Conservation (phyloP, 2,113 vertebrate species). For the Pollimyrus isidori region DNA sequence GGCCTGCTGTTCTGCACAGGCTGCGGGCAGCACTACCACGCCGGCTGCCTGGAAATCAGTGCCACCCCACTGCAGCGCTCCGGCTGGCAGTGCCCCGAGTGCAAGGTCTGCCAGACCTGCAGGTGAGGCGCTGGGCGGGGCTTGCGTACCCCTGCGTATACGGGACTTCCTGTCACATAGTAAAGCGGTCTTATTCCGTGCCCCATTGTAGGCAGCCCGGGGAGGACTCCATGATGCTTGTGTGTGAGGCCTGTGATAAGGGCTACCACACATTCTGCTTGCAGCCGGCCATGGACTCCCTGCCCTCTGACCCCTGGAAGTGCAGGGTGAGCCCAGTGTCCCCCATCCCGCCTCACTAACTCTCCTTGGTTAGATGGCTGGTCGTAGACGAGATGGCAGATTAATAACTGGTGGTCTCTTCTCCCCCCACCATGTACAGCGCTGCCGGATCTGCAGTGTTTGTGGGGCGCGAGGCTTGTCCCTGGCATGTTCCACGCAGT, state of each 20-base stretch:
- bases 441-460: slow-evolving; percentile 77
- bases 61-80: slow-evolving; percentile 79
- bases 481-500: slow-evolving; percentile 62
- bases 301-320: slow-evolving; percentile 83
- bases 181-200: neutral
- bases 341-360: neutral
- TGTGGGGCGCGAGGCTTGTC: slow-evolving; percentile 67
- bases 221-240: slow-evolving; percentile 81
- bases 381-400: neutral
- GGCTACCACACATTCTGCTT: slow-evolving; percentile 94
- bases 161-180: neutral
- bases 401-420: neutral
- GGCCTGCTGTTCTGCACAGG: slow-evolving; percentile 84
- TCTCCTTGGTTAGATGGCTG: neutral
- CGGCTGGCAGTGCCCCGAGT: slow-evolving; percentile 94
- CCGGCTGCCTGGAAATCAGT: slow-evolving; percentile 78
- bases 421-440: slow-evolving; percentile 49
- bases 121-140: slow-evolving; percentile 56
- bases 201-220: slow-evolving; percentile 72
- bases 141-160: neutral
- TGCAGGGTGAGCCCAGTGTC: slow-evolving; percentile 70
- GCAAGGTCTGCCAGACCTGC: slow-evolving; percentile 98
- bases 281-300: slow-evolving; percentile 75
- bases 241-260: slow-evolving; percentile 91
- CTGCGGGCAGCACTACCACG: slow-evolving; percentile 93